A percentile compares a stretch with the other conserved stretches of the same genome.
Conservation (phyloP, 2,888 invertebrate species). For the Cremastinae sp. region DNA sequence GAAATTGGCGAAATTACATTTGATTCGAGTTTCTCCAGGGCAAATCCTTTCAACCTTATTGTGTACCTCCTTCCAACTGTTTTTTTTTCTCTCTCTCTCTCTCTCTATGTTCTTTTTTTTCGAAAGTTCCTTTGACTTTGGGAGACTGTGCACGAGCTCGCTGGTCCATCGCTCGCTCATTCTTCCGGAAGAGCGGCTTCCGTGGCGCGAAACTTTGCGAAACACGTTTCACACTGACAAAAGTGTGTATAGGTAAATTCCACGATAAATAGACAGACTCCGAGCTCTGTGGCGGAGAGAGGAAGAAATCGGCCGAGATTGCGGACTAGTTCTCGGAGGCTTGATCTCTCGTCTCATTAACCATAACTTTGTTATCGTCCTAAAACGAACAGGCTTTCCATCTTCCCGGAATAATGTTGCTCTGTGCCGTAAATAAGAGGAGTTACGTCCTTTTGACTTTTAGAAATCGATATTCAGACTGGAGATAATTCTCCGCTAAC, state of each 20-base stretch:
- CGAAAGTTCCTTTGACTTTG: background rate
- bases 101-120: slow-evolving; percentile 3
- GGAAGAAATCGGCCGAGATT: slow-evolving; percentile 21
- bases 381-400: no score
- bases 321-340: slow-evolving; percentile 19
- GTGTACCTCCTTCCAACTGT: no score
- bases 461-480: no score
- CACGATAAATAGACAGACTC: background rate
- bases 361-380: slow-evolving; percentile 35
- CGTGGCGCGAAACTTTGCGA: slow-evolving; percentile 40
- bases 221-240: slow-evolving; percentile 9
- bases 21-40: no score
- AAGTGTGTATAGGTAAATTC: background rate
- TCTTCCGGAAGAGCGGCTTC: slow-evolving; percentile 50
- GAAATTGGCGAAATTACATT: no score
- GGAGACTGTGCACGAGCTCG: slow-evolving; percentile 27
- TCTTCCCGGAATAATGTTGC: no score
- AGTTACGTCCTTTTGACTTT: no score
- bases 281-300: background rate
- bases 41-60: no score
- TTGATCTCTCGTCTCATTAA: slow-evolving; percentile 42
- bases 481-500: no score
- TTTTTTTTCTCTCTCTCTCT: background rate
- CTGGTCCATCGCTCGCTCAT: slow-evolving; percentile 20
- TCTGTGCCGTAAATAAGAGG: no score